Evolutionary conservation across 2,888 invertebrate genomes (phyloP).

Genomic region (Leucophenga montana): DNA sequence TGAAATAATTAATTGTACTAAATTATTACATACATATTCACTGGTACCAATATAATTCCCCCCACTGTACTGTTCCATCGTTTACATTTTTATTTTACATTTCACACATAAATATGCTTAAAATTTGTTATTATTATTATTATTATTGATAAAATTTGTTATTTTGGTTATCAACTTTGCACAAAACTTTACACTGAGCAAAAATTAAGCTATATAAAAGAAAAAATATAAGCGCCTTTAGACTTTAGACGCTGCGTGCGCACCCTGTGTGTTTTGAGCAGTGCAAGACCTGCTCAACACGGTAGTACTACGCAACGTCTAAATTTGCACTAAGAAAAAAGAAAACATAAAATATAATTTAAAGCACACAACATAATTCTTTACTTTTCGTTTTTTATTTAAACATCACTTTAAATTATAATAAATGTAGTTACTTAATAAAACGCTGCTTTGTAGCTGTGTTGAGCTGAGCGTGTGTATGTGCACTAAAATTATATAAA

Average conservation of each 20-base stretch:
- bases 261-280: no score
- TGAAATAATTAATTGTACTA: conserved; percentile 57
- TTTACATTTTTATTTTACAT: conserved; percentile 45
- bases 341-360: not conserved
- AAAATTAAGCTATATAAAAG: conserved; percentile 30
- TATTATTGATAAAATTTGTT: conserved; percentile 14
- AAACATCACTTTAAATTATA: no score
- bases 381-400: no score
- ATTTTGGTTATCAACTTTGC: conserved; percentile 26
- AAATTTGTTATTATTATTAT: conserved; percentile 40
- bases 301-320: no score
- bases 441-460: no score
- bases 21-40: conserved; percentile 55
- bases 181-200: conserved; percentile 15
- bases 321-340: not conserved
- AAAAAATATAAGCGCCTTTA: no score
- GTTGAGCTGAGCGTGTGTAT: not conserved
- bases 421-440: no score
- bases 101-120: conserved; percentile 35
- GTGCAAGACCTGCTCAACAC: no score
- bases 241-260: no score
- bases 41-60: conserved; percentile 11
- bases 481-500: not conserved
- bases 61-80: conserved; percentile 31
- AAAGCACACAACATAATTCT: conserved; percentile 10